These are phyloP conservation scores for Dysmachus trigonus DNA, from an alignment of 2,888 invertebrate genomes.

Conservation along the genomic window DNA sequence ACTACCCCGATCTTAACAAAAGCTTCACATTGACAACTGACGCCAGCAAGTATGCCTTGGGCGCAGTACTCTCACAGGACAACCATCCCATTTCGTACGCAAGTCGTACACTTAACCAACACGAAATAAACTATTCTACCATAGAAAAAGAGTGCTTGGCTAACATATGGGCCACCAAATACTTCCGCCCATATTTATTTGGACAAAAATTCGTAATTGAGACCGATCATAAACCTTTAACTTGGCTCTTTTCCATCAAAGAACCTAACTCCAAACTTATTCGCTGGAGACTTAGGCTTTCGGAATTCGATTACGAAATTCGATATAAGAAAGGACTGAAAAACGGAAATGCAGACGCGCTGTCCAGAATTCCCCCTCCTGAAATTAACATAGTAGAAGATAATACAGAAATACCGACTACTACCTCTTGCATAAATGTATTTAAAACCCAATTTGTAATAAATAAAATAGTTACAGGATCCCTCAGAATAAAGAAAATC, in stretches of 20 bases:
- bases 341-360: not conserved
- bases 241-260: not conserved
- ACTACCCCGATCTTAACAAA: not conserved
- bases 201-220: not conserved
- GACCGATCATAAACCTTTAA: not conserved
- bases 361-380: not conserved
- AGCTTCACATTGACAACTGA: not conserved
- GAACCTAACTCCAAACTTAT: not conserved
- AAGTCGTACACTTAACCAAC: not conserved
- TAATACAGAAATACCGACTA: too few species aligned
- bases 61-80: not conserved
- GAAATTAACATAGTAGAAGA: not conserved
- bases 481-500: too few species aligned
- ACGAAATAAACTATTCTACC: too few species aligned
- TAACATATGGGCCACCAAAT: not conserved
- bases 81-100: not conserved
- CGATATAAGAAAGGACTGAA: not conserved
- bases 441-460: too few species aligned
- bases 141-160: not conserved
- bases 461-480: too few species aligned
- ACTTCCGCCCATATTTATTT: not conserved
- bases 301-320: not conserved
- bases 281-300: not conserved
- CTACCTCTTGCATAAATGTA: too few species aligned
- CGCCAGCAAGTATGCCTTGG: not conserved